Percentiles rank a stretch among this genome's conserved stretches.
These are phyloP conservation scores for Stigmatopora argus DNA, from an alignment of 2,113 vertebrate species.

Conservation along the genomic window DNA sequence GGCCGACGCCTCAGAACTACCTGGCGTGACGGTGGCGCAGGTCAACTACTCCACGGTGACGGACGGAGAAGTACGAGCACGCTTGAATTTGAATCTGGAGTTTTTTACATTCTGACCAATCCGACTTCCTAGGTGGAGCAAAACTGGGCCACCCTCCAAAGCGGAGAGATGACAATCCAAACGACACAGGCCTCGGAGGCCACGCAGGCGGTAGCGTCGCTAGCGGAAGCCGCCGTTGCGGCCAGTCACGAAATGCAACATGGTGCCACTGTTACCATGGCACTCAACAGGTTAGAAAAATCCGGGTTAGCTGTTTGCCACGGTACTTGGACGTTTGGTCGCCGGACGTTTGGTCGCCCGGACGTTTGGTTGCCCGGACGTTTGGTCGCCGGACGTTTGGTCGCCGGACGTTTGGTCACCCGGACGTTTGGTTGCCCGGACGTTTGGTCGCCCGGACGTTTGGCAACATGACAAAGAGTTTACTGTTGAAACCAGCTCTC, in stretches of 20 bases:
- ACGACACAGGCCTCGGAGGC: conserved; percentile 94
- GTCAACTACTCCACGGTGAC: conserved; percentile 93
- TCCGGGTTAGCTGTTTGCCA: too few relatives aligned
- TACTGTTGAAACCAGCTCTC: too few relatives aligned
- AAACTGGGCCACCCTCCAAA: conserved; percentile 93
- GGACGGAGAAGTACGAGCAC: conserved; percentile 84
- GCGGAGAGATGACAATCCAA: conserved; percentile 98
- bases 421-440: too few relatives aligned
- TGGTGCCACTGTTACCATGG: conserved; percentile 96
- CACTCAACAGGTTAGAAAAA: conserved; percentile 85
- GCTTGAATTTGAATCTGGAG: too few relatives aligned
- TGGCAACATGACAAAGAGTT: too few relatives aligned
- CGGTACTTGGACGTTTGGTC: too few relatives aligned
- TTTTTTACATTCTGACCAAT: not conserved
- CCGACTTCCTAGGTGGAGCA: conserved; percentile 64
- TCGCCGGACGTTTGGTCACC: too few relatives aligned
- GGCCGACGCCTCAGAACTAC: conserved; percentile 92
- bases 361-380: too few relatives aligned
- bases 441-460: too few relatives aligned
- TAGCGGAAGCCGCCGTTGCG: conserved; percentile 92
- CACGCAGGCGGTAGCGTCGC: conserved; percentile 90
- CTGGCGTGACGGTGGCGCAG: conserved; percentile 92
- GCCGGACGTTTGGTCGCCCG: too few relatives aligned
- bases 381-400: too few relatives aligned
- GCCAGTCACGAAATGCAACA: conserved; percentile 92